Evolutionary conservation across 1,140 invertebrate genomes (phyloP), one percentile per base, ranked within the genome.

Genomic region (Lepidotrigona ventralis): DNA sequence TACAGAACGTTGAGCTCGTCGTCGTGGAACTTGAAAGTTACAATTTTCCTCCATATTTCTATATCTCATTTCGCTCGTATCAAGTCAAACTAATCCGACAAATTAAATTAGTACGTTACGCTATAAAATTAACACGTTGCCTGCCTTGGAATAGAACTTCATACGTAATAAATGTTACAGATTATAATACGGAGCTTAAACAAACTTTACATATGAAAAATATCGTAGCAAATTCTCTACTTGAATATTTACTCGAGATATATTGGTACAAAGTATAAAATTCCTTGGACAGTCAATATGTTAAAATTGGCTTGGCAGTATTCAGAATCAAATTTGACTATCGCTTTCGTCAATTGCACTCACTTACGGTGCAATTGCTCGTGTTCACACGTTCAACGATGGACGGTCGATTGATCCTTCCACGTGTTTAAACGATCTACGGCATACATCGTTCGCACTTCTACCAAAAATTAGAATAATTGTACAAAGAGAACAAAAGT

Each of bases 321-420:
- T 51, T 5, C n/a, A n/a, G n/a, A 66, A 81, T 46, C 39, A 11
- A 80, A 74, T 33, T 17, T 69, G 64, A 82, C 74, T 77, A 82
- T 69, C 53, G 80, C n/a, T 60, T 69, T 66, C n/a, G 23, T 23
- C 72, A 9, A 56, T 33, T 56, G 71, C 71, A 29, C 26, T 12
- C 6, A 19, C 12, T 17, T 29, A 19, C 2, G 33, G 19, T 81
- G 63, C 63, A 54, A 60, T n/a, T 19, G 6, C 46, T 8, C 51
- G 53, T 2, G 33, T 73, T n/a, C n/a, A 46, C 54, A 63, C 23
- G 66, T 23, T 21, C 14, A 76, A 68, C 33, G 33, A 33, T 63
- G 80, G 80, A 82, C 80, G 80, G 73, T 77, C 33, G 80, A 76
- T 81, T 26, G 17, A 46, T 46, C n/a, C 2, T 66, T 66, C 29